Conservation (phyloP, 2,888 invertebrate genomes). For the Apamea monoglypha region DNA sequence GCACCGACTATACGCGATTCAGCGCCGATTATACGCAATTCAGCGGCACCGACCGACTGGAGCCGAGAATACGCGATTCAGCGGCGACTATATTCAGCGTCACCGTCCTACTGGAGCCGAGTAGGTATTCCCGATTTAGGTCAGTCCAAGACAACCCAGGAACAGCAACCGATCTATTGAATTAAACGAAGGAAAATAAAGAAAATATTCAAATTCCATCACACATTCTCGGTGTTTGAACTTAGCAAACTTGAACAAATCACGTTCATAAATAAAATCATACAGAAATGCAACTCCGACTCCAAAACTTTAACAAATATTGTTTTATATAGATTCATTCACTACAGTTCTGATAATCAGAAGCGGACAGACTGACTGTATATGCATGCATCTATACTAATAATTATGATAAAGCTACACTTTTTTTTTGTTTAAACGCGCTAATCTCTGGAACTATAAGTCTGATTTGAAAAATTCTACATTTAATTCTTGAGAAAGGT, state of each 20-base stretch:
- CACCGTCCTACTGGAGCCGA: no score
- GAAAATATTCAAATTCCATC: not conserved
- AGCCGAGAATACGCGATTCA: no score
- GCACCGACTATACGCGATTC: no score
- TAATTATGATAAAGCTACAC: not conserved
- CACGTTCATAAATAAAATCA: not conserved
- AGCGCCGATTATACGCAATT: no score
- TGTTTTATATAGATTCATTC: not conserved
- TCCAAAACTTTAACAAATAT: no score
- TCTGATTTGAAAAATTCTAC: not conserved
- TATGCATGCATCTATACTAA: not conserved
- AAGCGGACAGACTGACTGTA: not conserved
- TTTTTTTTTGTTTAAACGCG: not conserved
- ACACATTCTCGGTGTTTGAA: not conserved
- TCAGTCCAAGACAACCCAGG: not conserved
- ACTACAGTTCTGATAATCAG: not conserved
- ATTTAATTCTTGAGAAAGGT: not conserved
- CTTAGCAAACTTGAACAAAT: not conserved
- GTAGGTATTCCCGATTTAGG: no score
- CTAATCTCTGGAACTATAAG: not conserved
- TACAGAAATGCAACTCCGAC: not conserved
- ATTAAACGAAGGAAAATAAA: not conserved
- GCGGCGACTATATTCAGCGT: no score
- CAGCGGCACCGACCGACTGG: no score
- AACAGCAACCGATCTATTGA: not conserved